Percentiles rank a stretch among this genome's conserved stretches.
Conservation (phyloP, 2,113 vertebrate species). For the Apteryx mantelli region DNA sequence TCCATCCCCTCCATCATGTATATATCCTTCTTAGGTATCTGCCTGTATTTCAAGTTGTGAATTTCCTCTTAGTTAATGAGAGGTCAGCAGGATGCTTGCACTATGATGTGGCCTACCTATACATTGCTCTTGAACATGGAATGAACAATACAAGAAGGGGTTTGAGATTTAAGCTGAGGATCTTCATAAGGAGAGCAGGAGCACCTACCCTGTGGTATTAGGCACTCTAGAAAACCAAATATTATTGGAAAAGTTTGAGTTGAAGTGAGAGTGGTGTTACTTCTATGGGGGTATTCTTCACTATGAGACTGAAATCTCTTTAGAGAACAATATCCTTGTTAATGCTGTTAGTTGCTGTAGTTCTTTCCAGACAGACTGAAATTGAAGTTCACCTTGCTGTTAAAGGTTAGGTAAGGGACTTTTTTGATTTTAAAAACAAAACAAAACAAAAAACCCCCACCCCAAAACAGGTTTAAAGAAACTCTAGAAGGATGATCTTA, state of each 20-base stretch:
- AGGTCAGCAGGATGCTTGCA: neutral
- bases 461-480: neutral
- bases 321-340: neutral
- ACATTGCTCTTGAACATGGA: neutral
- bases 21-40: neutral
- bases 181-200: neutral
- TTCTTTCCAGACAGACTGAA: neutral
- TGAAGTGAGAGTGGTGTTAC: neutral
- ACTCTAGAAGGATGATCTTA: neutral
- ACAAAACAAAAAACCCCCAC: rapidly evolving
- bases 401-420: neutral
- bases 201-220: neutral
- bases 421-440: neutral
- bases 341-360: neutral
- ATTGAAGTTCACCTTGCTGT: neutral
- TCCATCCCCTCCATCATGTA: neutral
- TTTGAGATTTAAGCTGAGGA: neutral
- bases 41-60: neutral
- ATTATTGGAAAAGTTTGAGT: neutral
- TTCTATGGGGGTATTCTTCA: neutral
- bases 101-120: neutral
- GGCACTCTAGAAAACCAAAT: neutral
- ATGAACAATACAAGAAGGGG: neutral
- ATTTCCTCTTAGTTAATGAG: neutral
- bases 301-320: neutral